Conservation (phyloP, 1,140 invertebrate genomes). For the Sesamia nonagrioides region DNA sequence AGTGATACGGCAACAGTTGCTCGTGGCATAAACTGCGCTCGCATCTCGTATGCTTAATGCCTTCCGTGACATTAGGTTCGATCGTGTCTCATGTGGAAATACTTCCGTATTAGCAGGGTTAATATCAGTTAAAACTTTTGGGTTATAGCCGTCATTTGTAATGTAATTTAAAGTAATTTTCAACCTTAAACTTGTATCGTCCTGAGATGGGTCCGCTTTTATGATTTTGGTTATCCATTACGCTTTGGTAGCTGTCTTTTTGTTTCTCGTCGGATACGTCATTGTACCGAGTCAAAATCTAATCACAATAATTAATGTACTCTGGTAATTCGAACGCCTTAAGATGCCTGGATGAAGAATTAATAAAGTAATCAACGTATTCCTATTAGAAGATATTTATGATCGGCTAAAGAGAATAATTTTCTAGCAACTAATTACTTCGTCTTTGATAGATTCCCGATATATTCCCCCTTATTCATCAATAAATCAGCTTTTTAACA, state of each 20-base stretch:
- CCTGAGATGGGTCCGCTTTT: neutral
- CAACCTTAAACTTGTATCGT: neutral
- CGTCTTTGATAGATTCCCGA: neutral
- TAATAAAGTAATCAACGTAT: no score
- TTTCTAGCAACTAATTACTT: neutral
- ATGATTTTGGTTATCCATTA: neutral
- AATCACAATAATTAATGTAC: no score
- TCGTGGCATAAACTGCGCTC: conserved; percentile 62
- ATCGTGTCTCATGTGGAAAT: conserved; percentile 16
- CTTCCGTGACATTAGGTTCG: conserved; percentile 50
- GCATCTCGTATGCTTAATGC: conserved; percentile 54
- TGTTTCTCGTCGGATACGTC: no score
- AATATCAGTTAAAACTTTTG: neutral
- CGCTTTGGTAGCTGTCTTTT: no score
- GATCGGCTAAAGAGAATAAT: neutral
- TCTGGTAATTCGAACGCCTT: no score
- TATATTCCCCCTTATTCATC: neutral
- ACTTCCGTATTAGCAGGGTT: conserved; percentile 8
- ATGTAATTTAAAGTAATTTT: neutral
- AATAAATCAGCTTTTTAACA: neutral
- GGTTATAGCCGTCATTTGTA: neutral
- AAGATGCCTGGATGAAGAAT: no score
- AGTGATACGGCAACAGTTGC: conserved; percentile 63
- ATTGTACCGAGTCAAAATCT: no score
- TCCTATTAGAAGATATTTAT: neutral